A percentile compares a stretch with the other conserved stretches of the same genome.
Evolutionary conservation across 2,888 invertebrate genomes (phyloP).

Genomic region (Pinctada fucata): DNA sequence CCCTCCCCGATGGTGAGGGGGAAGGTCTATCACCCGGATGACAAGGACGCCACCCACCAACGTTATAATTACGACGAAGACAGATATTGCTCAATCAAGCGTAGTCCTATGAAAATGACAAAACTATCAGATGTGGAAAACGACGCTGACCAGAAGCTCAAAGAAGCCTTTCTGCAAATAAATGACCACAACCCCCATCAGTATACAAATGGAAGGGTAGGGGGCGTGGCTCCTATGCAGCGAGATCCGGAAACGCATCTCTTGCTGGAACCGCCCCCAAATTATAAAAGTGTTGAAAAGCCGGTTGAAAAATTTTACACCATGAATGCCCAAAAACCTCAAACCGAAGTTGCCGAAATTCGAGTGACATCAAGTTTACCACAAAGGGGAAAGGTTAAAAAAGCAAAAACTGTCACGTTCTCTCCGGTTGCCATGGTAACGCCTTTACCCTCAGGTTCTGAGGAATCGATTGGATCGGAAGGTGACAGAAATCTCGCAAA

Average conservation of each 20-base stretch:
- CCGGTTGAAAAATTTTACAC: conserved; percentile 35
- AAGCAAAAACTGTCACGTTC: conserved; percentile 67
- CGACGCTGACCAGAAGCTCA: conserved; percentile 49
- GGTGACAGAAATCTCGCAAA: conserved; percentile 51
- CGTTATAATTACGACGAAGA: conserved; percentile 69
- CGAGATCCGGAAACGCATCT: conserved; percentile 45
- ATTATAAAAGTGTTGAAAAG: conserved; percentile 18
- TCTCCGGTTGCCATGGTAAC: conserved; percentile 70
- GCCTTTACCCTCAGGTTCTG: conserved; percentile 66
- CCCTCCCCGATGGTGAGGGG: conserved; percentile 55
- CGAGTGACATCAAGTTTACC: conserved; percentile 45
- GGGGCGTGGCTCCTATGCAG: conserved; percentile 34
- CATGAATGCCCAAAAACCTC: conserved; percentile 42
- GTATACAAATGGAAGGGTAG: conserved; percentile 43
- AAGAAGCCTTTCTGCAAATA: conserved; percentile 54
- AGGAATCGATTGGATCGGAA: conserved; percentile 63
- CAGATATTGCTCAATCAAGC: conserved; percentile 65
- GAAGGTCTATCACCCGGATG: conserved; percentile 50
- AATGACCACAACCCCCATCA: conserved; percentile 19
- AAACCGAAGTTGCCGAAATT: conserved; percentile 44
- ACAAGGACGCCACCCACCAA: conserved; percentile 58
- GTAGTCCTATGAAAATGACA: conserved; percentile 65
- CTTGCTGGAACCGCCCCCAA: conserved; percentile 36
- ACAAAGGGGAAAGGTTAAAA: conserved; percentile 50
- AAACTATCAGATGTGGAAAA: conserved; percentile 57